Evolutionary conservation across 2,888 invertebrate genomes (phyloP), one percentile per base, ranked within the genome.

Genomic region (Falcaria lacertinaria): DNA sequence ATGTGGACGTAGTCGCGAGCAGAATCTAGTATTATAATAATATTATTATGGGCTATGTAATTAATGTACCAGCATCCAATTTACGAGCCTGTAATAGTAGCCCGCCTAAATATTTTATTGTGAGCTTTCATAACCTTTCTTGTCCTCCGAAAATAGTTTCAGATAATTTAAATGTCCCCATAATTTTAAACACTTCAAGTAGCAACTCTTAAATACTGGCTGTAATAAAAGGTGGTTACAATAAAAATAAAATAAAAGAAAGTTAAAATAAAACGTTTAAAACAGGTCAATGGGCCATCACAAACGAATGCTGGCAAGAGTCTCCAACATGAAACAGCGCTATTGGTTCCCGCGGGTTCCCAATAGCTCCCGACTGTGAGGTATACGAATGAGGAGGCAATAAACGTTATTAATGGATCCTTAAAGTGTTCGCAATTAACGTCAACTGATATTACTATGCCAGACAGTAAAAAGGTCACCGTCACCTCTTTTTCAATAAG

Each of bases 361-460:
- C 16, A 22, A 11, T 41, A 44, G 51, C 56, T 19, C 6, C 19
- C 19, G 19, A 19, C 19, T 4, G 19, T 19, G 19, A 47, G 41
- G 45, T 45, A 38, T 35, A 40, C 41, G 43, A 49, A 63, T 54
- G 54, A 61, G 63, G 58, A 60, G 55, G 61, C 62, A 69, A 64
- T 64, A 59, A 60, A 64, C 48, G 57, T 67, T 65, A 69, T 70
- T 70, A 66, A 75, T 72, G 69, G 48, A 41, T 42, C 43, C 43
- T 45, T 51, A 47, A 51, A 61, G 54, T 52, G 54, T 52, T 54
- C 43, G 54, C 66, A 65, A 70, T 69, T 66, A 69, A 64, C 50
- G 54, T 47, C 36, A 38, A 51, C 44, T 36, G 46, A 43, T 48
- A 43, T 33, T 39, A 15, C 17, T 15, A n/a, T 13, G 7, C 33